These are phyloP conservation scores for Gyps fulvus DNA, from an alignment of 2,113 vertebrate genomes.

Conservation along the genomic window DNA sequence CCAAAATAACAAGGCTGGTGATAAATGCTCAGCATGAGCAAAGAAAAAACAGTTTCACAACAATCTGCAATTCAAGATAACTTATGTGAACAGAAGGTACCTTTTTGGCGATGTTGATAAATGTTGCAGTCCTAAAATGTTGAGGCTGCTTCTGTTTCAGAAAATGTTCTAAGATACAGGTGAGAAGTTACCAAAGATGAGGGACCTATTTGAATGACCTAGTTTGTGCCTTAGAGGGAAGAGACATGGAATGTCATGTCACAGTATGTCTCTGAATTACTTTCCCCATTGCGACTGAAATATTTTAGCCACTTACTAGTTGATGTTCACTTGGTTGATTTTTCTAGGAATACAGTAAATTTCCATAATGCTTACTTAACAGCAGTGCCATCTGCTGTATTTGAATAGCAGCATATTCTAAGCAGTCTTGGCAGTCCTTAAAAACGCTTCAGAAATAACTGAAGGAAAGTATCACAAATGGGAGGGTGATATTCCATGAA, in stretches of 20 bases:
- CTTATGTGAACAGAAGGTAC: not conserved
- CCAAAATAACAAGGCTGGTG: not conserved
- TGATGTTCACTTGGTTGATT: conserved; percentile 43
- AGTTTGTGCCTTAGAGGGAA: not conserved
- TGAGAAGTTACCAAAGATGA: not conserved
- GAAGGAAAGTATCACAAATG: not conserved
- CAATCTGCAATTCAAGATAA: conserved; percentile 23
- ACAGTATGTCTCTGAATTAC: not conserved
- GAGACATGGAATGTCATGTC: not conserved
- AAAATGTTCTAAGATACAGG: not conserved
- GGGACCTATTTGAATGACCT: not conserved
- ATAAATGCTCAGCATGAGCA: conserved; percentile 4
- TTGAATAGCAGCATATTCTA: not conserved
- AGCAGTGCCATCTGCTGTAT: conserved; percentile 69
- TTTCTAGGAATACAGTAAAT: conserved; percentile 58
- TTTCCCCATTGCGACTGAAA: not conserved
- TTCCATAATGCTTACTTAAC: conserved; percentile 51
- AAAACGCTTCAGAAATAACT: not conserved
- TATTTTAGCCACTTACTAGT: conserved; percentile 44
- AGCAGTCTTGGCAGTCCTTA: conserved; percentile 20
- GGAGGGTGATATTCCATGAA: not conserved
- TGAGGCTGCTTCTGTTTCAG: not conserved
- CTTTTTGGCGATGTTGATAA: not conserved
- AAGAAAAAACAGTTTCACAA: not conserved
- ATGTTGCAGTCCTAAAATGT: not conserved